phyloP scores from a whole-genome alignment of 2,888 invertebrate species.

The Apotomis turbidana region DNA sequence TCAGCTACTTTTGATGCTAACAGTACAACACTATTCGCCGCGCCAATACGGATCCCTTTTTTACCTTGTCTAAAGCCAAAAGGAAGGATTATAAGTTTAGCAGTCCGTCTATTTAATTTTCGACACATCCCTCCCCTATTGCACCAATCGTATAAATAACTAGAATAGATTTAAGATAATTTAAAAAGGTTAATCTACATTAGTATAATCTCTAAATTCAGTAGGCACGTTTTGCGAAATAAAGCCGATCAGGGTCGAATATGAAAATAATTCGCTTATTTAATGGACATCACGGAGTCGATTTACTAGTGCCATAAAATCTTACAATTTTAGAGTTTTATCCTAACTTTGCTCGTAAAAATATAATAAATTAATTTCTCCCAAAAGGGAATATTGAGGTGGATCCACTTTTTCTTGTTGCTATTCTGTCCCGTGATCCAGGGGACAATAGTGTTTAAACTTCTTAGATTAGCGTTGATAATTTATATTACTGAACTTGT shows the following conservation, averaged over 20 bases:
- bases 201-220: conserved; percentile 1
- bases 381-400: not conserved
- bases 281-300: not conserved
- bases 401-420: too few relatives aligned
- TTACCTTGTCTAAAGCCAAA: too few relatives aligned
- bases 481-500: too few relatives aligned
- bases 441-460: too few relatives aligned
- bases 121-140: not conserved
- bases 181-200: not conserved
- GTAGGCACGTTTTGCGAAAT: conserved; percentile 6
- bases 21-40: too few relatives aligned
- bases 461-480: too few relatives aligned
- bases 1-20: too few relatives aligned
- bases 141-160: conserved; percentile 31
- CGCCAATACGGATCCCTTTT: too few relatives aligned
- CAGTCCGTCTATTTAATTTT: not conserved
- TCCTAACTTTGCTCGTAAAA: not conserved
- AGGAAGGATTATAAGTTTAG: too few relatives aligned
- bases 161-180: conserved; percentile 26
- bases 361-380: not conserved
- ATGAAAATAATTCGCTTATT: not conserved
- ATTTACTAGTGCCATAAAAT: not conserved
- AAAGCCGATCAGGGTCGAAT: not conserved
- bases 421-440: too few relatives aligned
- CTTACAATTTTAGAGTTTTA: not conserved